These are phyloP conservation scores for Aricia artaxerxes DNA, from an alignment of 2,888 invertebrate genomes.

Conservation along the genomic window DNA sequence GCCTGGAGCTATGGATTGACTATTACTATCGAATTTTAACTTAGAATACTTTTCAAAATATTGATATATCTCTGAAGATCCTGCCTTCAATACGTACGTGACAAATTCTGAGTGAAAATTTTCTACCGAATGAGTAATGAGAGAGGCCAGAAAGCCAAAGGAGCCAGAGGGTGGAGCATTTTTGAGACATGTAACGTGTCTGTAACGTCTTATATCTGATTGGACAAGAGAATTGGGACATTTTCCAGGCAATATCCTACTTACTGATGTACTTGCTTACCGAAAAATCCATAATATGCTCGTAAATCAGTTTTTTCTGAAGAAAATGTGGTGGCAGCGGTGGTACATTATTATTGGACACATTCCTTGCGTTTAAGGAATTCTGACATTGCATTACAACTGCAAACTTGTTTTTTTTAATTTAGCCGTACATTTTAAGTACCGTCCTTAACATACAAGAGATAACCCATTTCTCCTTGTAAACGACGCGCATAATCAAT, in stretches of 20 bases:
- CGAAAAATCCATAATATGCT: background rate
- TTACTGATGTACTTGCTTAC: background rate
- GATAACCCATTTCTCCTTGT: conserved; percentile 4
- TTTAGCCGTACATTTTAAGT: background rate
- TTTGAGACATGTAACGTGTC: background rate
- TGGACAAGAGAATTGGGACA: background rate
- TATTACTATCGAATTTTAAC: background rate
- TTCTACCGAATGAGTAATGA: too few species aligned
- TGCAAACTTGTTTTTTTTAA: too few species aligned
- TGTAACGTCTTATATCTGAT: background rate
- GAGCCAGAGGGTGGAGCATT: background rate
- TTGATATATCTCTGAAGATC: too few species aligned
- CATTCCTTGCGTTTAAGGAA: background rate
- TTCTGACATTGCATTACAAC: background rate
- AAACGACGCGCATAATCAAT: conserved; percentile 29
- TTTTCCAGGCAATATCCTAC: background rate
- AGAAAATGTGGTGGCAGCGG: background rate
- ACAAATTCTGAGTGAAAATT: background rate
- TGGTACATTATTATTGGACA: background rate
- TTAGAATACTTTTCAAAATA: background rate
- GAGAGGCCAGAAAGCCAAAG: background rate
- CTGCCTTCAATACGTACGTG: too few species aligned
- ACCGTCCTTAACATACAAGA: background rate
- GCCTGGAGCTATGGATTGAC: background rate
- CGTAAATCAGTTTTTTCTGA: background rate